Percentiles rank a stretch among this genome's conserved stretches.
Evolutionary conservation across 2,113 vertebrate species (phyloP).

Genomic region (Saguinus imperator): DNA sequence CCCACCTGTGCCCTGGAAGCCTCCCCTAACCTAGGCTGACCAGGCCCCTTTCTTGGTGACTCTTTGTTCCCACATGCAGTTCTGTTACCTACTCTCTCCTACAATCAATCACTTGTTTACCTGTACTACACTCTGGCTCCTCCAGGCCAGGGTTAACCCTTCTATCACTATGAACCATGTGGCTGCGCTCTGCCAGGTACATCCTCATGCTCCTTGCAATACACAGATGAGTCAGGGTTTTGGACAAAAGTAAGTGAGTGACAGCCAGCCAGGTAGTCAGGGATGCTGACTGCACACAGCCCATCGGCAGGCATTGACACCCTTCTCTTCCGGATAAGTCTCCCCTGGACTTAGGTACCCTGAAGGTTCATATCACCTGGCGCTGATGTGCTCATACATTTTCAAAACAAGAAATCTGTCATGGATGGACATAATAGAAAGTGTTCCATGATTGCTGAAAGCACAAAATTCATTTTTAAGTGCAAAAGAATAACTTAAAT

Average conservation of each 20-base stretch:
- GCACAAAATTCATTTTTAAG: neutral
- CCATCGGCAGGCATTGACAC: too few species aligned
- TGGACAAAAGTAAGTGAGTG: neutral
- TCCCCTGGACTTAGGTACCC: neutral
- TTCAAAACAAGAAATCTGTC: neutral
- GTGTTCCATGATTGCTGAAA: neutral
- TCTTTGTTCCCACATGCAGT: neutral
- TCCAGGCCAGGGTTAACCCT: neutral
- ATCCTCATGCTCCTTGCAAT: too few species aligned
- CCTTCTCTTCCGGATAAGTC: neutral
- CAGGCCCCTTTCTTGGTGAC: neutral
- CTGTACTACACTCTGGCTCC: neutral
- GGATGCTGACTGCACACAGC: neutral
- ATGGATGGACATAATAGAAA: neutral
- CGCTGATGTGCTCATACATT: neutral
- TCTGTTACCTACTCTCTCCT: neutral
- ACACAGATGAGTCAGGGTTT: neutral
- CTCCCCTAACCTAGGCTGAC: too few species aligned
- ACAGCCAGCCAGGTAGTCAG: neutral
- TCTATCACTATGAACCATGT: fast-evolving
- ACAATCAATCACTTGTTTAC: neutral
- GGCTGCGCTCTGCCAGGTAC: too few species aligned
- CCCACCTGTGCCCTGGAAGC: too few species aligned
- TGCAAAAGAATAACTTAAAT: neutral
- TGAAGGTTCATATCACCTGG: neutral